Evolutionary conservation across 2,113 vertebrate genomes (phyloP), one percentile per base, ranked within the genome.

Genomic region (Silurus glanis): DNA sequence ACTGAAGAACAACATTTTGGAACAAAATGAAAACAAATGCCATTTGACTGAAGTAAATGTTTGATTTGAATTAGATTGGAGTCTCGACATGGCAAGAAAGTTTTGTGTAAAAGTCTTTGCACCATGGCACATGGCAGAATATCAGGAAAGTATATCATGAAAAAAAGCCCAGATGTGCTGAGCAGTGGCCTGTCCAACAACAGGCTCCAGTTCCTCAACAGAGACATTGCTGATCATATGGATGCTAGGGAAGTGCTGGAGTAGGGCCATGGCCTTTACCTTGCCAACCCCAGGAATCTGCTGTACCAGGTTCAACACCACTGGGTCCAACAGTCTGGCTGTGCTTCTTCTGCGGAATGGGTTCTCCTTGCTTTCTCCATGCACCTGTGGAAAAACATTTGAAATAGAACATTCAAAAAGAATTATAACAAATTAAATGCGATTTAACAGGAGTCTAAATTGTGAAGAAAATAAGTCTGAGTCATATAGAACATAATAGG

Each of bases 201-300:
- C 83, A 0, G 78, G 79, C 86, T 97, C 95, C 0, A 99, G 95
- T 21, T 99, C 93, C 0, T 5, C 0, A 3, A 88, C 0, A 0
- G 93, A 87, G 0, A 97, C 94, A 0, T 94, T 95, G 21, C 96
- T 95, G 0, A 99, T 93, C 7, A 86, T 90, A 10, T 95, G 95
- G 89, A 99, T 91, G 89, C 93, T 97, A 21, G 94, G 92, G 56
- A 97, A 99, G 0, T 16, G 92, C 66, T 96, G 93, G 23, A 99
- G 94, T 1, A 99, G 90, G 0, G 95, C 94, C 69, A 93, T 82
- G 23, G 97, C 97, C 91, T 97, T 98, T 0, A 96, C 93, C 86
- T 90, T 94, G 0, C 98, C 97, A 0, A 99, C 95, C 0, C 96
- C 97, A 6, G 97, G 97, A 51, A 99, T 95, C 62, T 91, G 95